Evolutionary conservation across 2,888 invertebrate genomes (phyloP).

Genomic region (Lasiommata megera): DNA sequence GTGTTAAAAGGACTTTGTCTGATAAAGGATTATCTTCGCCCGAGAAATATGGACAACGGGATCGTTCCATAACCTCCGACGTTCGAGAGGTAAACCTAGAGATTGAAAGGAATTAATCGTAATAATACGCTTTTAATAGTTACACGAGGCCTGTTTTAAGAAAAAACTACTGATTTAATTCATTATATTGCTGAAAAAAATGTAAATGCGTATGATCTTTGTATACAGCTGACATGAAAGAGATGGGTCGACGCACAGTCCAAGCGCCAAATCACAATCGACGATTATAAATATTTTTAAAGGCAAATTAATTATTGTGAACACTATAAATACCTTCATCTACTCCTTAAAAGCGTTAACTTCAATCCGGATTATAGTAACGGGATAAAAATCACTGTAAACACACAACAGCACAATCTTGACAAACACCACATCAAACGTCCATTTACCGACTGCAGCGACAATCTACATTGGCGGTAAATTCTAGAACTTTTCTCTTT

Average conservation of each 20-base stretch:
- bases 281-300: constrained; percentile 34
- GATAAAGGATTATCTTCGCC: constrained; percentile 65
- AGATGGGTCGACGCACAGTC: constrained; percentile 66
- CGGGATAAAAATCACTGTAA: constrained; percentile 80
- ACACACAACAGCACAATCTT: constrained; percentile 84
- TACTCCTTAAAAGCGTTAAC: constrained; percentile 81
- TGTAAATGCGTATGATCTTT: constrained; percentile 78
- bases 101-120: constrained; percentile 54
- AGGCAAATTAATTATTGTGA: constrained; percentile 41
- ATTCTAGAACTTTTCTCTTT: constrained; percentile 60
- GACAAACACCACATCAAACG: constrained; percentile 84
- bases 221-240: constrained; percentile 79
- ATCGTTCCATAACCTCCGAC: constrained; percentile 76
- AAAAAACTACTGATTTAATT: constrained; percentile 66
- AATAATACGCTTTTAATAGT: constrained; percentile 38
- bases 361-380: constrained; percentile 72
- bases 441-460: constrained; percentile 85
- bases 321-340: constrained; percentile 81
- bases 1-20: constrained; percentile 61
- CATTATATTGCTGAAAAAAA: constrained; percentile 60
- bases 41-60: constrained; percentile 65
- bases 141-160: constrained; percentile 42
- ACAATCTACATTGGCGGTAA: constrained; percentile 60
- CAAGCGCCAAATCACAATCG: constrained; percentile 64
- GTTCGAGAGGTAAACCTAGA: constrained; percentile 65